Base-by-base conservation (phyloP, 1,140 invertebrate species). In the Bombus confusus region DNA sequence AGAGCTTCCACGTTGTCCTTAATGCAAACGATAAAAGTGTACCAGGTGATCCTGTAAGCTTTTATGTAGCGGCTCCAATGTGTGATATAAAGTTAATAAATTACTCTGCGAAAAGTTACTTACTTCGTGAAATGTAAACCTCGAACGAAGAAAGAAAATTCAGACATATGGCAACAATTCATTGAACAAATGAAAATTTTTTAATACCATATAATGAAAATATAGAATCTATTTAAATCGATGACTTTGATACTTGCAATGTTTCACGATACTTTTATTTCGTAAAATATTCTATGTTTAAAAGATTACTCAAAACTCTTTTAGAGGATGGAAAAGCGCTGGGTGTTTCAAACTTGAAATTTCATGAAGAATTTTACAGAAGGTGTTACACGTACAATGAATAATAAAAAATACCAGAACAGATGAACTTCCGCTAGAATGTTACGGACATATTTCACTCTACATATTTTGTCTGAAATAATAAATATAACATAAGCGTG, bases 21-120 rank as follows among this genome's bases (percentile, higher is more conserved):
- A 87, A 88, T 84, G 86, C 57, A 85, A 88, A 81, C 78, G 77
- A 87, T 88, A 85, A 87, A 88, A 87, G 72, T 80, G 31, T 80
- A 85, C 43, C 73, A 85, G 57, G 59, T 69, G 76, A 78, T 74
- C 68, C 34, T 62, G 78, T 28, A 43, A 78, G 34, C 82, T 88
- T 88, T 82, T 88, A 87, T 43, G 57, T 64, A 66, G 47, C 43
- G 34, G 28, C 43, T 74, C 74, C 59, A 57, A 81, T 59, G 25
- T 71, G 62, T 76, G 68, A 84, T 4, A 22, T 69, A 76, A 78
- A 80, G 28, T 87, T 78, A 85, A 82, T 80, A 72, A 87, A 83
- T 75, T 66, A 31, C 39, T 10, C 12, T 22, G 25, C 76, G 41
- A 4, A 41, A 66, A 41, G 37, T 78, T 78, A 78, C 59, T 59